Evolutionary conservation across 2,113 vertebrate species (phyloP), one percentile per base, ranked within the genome.

Genomic region (Castor canadensis): DNA sequence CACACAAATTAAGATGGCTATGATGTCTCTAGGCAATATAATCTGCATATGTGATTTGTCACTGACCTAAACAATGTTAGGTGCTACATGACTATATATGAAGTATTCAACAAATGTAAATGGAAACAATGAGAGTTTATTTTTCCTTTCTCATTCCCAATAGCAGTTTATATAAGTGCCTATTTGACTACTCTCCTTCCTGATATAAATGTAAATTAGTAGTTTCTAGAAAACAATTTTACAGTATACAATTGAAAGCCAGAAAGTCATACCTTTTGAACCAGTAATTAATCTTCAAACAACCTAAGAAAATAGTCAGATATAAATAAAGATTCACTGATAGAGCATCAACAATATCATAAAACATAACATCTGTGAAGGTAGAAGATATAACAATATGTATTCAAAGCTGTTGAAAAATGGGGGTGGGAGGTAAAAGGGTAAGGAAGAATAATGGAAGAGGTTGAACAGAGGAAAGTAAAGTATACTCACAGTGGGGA

Each of bases 161-260:
- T 26, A 84, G 79, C 43, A 89, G 20, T 87, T 92, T 92, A 75
- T 58, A 17, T 40, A 64, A 91, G 7, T 75, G 43, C 24, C 52
- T 81, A 2, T 79, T 9, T 87, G 62, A 52, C 20, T 62, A 17
- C 64, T 92, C 15, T 58, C 26, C 38, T 91, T 91, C 38, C 40
- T 87, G 10, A 15, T 80, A 75, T 82, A 9, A 92, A 92, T 82
- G 69, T 40, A 95, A 92, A 87, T 66, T 82, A 64, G 52, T 60
- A 69, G 1, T 52, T 73, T 88, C 84, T 83, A 54, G 69, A 83
- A 76, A 95, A 76, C 22, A 89, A 81, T 60, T 66, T 83, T 76
- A 11, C 24, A 67, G 30, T 60, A n/a, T 49, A 4, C 43, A 76
- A 95, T 77, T 92, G 69, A 77, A 13, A 92, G 15, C 43, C 16